Evolutionary conservation across 2,888 invertebrate genomes (phyloP).

Genomic region (Morpho deidamia): DNA sequence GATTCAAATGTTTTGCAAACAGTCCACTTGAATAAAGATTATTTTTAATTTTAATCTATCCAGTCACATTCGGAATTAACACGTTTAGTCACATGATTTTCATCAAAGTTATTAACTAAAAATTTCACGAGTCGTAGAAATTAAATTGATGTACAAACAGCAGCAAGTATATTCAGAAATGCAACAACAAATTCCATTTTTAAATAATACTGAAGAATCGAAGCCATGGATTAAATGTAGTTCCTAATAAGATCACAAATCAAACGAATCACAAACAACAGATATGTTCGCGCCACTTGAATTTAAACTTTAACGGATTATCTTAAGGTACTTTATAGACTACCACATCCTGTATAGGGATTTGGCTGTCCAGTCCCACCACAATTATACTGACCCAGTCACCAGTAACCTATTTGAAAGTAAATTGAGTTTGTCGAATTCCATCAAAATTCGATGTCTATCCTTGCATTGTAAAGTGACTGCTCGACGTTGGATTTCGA

Average conservation of each 20-base stretch:
- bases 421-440: constrained; percentile 75
- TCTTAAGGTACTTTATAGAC: constrained; percentile 21
- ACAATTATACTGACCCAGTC: constrained; percentile 70
- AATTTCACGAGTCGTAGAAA: too few species aligned
- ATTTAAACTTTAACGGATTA: constrained; percentile 6
- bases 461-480: constrained; percentile 68
- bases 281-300: neutral
- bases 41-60: too few species aligned
- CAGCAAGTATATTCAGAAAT: too few species aligned
- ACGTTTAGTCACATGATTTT: too few species aligned
- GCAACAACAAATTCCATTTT: too few species aligned
- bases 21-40: too few species aligned
- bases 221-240: neutral
- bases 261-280: neutral
- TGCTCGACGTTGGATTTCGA: neutral
- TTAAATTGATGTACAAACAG: too few species aligned
- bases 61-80: too few species aligned
- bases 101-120: too few species aligned
- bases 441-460: constrained; percentile 63
- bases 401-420: constrained; percentile 59
- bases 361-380: constrained; percentile 53
- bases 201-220: too few species aligned
- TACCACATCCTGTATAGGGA: constrained; percentile 36
- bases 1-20: too few species aligned
- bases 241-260: constrained; percentile 3